Percentiles rank a stretch among this genome's conserved stretches.
Evolutionary conservation across 2,888 invertebrate genomes (phyloP).

Genomic region (Hipparchia sbordonii): DNA sequence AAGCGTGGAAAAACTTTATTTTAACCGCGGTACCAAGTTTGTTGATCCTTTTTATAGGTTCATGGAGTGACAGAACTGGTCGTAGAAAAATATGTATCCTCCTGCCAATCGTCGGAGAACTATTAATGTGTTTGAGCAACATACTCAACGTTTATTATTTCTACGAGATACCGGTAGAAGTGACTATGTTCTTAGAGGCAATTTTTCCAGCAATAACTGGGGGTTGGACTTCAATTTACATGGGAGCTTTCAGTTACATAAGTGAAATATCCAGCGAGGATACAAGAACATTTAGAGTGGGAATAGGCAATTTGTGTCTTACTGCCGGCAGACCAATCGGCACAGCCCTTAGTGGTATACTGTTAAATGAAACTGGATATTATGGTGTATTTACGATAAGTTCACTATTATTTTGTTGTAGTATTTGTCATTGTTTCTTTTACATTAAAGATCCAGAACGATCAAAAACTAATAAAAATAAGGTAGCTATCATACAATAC

Average conservation of each 20-base stretch:
- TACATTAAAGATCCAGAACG: conserved; percentile 67
- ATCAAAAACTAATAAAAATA: conserved; percentile 47
- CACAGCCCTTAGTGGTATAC: conserved; percentile 67
- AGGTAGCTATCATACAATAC: conserved; percentile 47
- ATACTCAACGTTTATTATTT: conserved; percentile 80
- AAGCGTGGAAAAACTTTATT: conserved; percentile 81
- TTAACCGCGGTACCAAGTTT: conserved; percentile 80
- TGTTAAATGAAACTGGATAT: conserved; percentile 73
- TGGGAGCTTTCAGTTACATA: conserved; percentile 84
- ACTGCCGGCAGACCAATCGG: conserved; percentile 72
- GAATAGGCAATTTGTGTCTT: conserved; percentile 74
- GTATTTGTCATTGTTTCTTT: conserved; percentile 70
- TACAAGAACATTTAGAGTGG: conserved; percentile 83
- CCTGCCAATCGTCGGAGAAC: conserved; percentile 79
- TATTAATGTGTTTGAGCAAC: conserved; percentile 74
- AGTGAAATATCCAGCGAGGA: conserved; percentile 81
- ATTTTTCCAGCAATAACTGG: conserved; percentile 80
- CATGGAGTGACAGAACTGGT: conserved; percentile 84
- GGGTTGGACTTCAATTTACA: conserved; percentile 78
- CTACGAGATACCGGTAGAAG: conserved; percentile 78
- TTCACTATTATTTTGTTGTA: conserved; percentile 65
- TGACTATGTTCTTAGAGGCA: conserved; percentile 77
- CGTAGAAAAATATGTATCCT: conserved; percentile 82
- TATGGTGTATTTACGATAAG: conserved; percentile 78
- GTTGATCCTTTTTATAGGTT: conserved; percentile 82